Base-by-base conservation (phyloP, 1,140 invertebrate species). In the Scaptomyza hsui region DNA sequence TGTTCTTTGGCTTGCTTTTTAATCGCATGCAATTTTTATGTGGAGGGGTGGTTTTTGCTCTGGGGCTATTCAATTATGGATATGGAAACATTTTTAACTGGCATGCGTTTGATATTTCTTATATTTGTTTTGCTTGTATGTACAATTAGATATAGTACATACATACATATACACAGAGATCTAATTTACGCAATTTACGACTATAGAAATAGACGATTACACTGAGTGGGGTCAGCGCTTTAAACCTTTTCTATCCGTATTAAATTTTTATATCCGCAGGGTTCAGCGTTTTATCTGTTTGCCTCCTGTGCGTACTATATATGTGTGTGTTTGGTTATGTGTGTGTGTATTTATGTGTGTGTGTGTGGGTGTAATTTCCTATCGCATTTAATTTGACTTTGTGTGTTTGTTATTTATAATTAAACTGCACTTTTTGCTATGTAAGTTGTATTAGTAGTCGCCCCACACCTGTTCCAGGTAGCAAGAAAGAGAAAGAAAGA, bases 391-490 rank as follows among this genome's bases (percentile, higher is more conserved):
- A 52, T 60, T 72, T 44, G 41, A 69, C 57, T 55, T 64, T 78
- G 42, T 72, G 67, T 61, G 63, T 64, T 65, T 76, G 47, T 79
- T 69, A 56, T 68, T 78, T 72, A 53, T 86, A 53, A 86, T 65
- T 75, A 74, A 70, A 78, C 70, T 76, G 74, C 74, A 61, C 64
- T 52, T 65, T 29, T 29, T 21, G 7, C 75, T 81, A 64, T 53
- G 53, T 79, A 73, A 71, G 72, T 72, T 62, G 74, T 72, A 90
- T 91, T 91, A 91, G 88, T 91, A 90, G 80, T 85, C 88, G 80
- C 80, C 89, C 90, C 90, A 91, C 89, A 91, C 90, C 90, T 91
- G 90, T 91, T 88, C 60, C 83, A 78, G 80, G 74, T 70, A 64
- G 72, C 72, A 89, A 57, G 44, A 73, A 51, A 68, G 51, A 71